Base-by-base conservation (phyloP, 2,888 invertebrate genomes). In the Cremastobaeus sp. region DNA sequence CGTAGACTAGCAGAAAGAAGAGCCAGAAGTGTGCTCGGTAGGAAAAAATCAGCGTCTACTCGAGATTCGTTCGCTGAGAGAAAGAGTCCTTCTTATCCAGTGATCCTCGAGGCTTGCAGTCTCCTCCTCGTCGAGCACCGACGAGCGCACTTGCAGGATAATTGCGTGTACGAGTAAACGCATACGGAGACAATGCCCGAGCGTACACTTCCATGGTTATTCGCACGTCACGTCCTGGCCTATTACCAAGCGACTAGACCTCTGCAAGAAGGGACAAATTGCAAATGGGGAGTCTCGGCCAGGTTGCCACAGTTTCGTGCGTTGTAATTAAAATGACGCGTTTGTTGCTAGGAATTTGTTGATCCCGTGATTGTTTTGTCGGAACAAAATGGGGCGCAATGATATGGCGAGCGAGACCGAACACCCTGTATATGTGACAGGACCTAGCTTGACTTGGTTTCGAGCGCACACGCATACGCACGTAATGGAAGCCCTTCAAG, bases 401-500 rank as follows among this genome's bases (percentile, higher is more conserved):
- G n/a, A n/a, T n/a, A n/a, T n/a, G 25, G 50, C 18, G 18, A 17
- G 50, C 11, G 50, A 32, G 15, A 17, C 35, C 17, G 64, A 37
- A 65, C 64, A 65, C 54, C 64, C 64, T 45, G 54, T 65, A 65
- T 65, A 72, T 57, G 32, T 59, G 70, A 59, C 66, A 74, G 77
- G 76, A 77, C 62, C 72, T 62, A 70, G 74, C 68, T 70, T 43
- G 47, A 47, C 69, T 34, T 65, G 64, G 52, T 66, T 47, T 48
- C 65, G 66, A 32, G 20, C 80, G 82, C 80, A 82, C 83, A 85
- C 84, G 82, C 50, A 65, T 82, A 85, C 84, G 82, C 83, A 82
- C 84, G 85, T 85, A 85, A 86, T 84, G 84, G 86, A 86, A 86
- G 82, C 85, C 86, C 85, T 83, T 85, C 83, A 86, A 86, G 85